Evolutionary conservation across 2,797 vertebrate species (phyloP), one percentile per base, ranked within the genome.

Genomic region (Onychomys leucogaster): DNA sequence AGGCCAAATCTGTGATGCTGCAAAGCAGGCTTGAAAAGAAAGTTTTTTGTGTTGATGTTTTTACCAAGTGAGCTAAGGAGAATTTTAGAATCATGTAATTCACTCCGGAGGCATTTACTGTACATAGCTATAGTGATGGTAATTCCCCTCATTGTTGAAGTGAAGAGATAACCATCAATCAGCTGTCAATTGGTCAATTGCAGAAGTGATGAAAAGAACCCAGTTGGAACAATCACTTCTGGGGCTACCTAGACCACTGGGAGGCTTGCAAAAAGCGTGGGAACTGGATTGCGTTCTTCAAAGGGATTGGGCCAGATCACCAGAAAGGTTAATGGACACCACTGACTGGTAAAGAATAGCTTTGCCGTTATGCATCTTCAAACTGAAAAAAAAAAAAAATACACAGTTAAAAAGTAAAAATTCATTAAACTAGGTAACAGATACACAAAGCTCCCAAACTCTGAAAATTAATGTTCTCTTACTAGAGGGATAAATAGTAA

Each of bases 141-240:
- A 99, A 99, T 99, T 99, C 98, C 98, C 98, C 98, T 99, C 99
- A 99, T 99, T 99, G 99, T 99, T 98, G 98, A 99, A 99, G 99
- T 99, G 99, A 99, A 99, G 99, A 99, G 99, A 99, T 99, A 99
- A 99, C 99, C 99, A 99, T 99, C 99, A 99, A 99, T 99, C 99
- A 99, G 99, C 99, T 99, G 99, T 99, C 99, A 99, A 99, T 99
- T 99, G 99, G 99, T 99, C 99, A 99, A 99, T 99, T 99, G 99
- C 98, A 99, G 99, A 99, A 99, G 99, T 99, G 99, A 99, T 99
- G 99, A 99, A 99, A 99, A 99, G 99, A 99, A 98, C 99, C 99
- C 99, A 61, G 98, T 99, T 99, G 99, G 98, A 99, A 99, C 99
- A 99, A 99, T 99, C 98, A 99, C 98, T 99, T 99, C 98, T 98